phyloP scores from a whole-genome alignment of 2,797 vertebrate species.

The Alosa sapidissima region DNA sequence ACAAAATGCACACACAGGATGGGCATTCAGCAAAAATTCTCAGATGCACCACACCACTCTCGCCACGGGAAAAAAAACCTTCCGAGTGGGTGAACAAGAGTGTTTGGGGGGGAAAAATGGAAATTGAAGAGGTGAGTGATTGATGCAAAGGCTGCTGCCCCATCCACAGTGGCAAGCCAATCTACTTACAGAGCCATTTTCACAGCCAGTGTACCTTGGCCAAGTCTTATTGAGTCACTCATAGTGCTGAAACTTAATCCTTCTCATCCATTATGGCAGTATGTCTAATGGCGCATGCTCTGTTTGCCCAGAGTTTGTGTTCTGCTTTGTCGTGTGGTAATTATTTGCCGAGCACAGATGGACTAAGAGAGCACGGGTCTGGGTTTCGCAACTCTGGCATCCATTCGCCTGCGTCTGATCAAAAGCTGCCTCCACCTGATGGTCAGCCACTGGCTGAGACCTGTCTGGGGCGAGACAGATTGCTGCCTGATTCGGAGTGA shows the following conservation, averaged over 20 bases:
- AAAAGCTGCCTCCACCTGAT: slow-evolving; percentile 48
- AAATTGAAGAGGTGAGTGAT: neutral
- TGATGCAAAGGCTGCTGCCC: neutral
- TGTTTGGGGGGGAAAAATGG: neutral
- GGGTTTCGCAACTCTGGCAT: neutral
- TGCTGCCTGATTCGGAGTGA: slow-evolving; percentile 58
- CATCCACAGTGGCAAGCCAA: neutral
- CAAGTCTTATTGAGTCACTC: slow-evolving; percentile 10
- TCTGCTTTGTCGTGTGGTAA: slow-evolving; percentile 28
- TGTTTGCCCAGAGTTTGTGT: neutral
- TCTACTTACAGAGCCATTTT: slow-evolving; percentile 10
- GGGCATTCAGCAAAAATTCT: neutral
- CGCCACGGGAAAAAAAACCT: neutral
- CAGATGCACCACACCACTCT: neutral
- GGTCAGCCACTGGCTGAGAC: slow-evolving; percentile 46
- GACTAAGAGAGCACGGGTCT: neutral
- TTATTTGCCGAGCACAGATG: slow-evolving; percentile 1
- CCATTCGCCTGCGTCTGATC: slow-evolving; percentile 15
- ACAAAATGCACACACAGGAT: neutral
- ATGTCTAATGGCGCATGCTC: slow-evolving; percentile 19
- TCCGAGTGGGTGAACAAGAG: neutral
- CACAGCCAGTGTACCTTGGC: slow-evolving; percentile 28
- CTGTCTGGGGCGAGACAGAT: slow-evolving; percentile 57
- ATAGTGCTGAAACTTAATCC: slow-evolving; percentile 3
- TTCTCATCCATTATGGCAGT: neutral